These are phyloP conservation scores for Diphyllodes magnificus DNA, from an alignment of 2,113 vertebrate genomes.

Conservation along the genomic window DNA sequence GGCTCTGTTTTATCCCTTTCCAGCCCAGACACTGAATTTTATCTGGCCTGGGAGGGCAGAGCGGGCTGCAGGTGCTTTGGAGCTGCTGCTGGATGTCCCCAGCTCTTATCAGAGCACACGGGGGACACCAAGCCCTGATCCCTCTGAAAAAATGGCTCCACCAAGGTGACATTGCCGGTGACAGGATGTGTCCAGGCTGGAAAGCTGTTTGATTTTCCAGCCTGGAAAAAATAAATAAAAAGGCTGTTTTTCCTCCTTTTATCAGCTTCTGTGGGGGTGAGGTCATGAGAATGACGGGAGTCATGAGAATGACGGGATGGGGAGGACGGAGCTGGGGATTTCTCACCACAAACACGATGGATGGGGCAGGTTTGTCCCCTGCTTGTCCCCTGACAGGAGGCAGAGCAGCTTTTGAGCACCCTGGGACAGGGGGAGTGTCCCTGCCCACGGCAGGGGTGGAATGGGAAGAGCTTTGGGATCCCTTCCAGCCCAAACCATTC, in stretches of 20 bases:
- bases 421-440: background rate
- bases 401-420: background rate
- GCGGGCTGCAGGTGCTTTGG: background rate
- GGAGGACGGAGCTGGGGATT: background rate
- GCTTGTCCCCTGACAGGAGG: background rate
- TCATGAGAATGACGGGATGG: background rate
- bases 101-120: background rate
- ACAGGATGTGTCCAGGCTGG: background rate
- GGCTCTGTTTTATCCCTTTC: background rate
- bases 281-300: background rate
- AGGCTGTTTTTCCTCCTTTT: background rate
- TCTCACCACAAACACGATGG: background rate
- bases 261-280: background rate
- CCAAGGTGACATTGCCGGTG: slow-evolving; percentile 1
- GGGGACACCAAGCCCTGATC: background rate
- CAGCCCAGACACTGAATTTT: background rate
- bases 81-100: background rate
- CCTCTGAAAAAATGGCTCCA: background rate
- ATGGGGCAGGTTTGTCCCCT: background rate
- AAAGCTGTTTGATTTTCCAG: slow-evolving; percentile 39
- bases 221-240: background rate
- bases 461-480: background rate
- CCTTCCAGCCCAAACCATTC: background rate
- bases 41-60: background rate
- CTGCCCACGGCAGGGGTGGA: background rate